phyloP scores from a whole-genome alignment of 92 coral and sea anemone genomes.

The Meandrina meandrites region DNA sequence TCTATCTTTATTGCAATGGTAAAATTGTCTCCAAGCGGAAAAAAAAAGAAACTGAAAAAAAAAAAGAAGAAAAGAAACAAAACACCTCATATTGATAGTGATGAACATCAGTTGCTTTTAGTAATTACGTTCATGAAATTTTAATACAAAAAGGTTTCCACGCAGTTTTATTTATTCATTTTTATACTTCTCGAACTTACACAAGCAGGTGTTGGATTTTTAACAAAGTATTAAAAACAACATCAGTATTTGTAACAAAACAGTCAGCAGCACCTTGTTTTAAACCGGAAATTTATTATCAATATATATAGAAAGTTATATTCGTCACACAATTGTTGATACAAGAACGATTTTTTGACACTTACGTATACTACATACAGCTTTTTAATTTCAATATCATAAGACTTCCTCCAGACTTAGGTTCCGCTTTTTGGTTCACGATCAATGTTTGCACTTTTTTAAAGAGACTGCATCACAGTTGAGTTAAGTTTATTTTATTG shows the following conservation, averaged over 20 bases:
- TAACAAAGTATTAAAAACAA: neutral
- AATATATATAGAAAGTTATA: neutral
- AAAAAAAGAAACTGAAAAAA: neutral
- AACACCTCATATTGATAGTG: too few species aligned
- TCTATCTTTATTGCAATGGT: too few species aligned
- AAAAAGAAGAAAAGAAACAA: too few species aligned
- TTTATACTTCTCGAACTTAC: neutral
- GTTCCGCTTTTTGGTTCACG: neutral
- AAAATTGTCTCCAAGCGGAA: too few species aligned
- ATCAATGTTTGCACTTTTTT: neutral
- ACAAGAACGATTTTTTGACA: neutral
- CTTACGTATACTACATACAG: too few species aligned
- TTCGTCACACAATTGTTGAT: neutral
- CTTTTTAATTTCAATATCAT: too few species aligned
- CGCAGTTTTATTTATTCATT: neutral
- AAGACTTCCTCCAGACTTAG: too few species aligned
- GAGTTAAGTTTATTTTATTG: too few species aligned
- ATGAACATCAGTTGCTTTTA: neutral
- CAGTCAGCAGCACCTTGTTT: neutral
- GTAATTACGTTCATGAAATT: neutral
- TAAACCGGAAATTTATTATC: neutral
- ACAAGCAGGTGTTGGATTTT: neutral
- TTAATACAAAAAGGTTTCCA: neutral
- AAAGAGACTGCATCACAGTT: too few species aligned
- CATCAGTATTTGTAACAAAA: neutral